These are phyloP conservation scores for Cheirogaleus major DNA, from an alignment of 2,797 vertebrate species.

Conservation along the genomic window DNA sequence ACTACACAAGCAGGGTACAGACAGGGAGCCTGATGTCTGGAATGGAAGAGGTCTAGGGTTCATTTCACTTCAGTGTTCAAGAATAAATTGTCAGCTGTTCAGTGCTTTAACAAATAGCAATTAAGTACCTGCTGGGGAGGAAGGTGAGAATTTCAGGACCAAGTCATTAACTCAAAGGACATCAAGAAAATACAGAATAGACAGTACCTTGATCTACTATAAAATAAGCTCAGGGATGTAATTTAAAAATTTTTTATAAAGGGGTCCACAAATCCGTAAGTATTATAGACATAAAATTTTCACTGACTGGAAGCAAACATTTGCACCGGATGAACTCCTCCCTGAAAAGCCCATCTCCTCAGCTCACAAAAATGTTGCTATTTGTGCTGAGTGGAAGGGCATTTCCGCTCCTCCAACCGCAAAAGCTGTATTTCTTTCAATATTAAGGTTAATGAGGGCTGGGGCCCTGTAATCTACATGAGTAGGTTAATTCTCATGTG, in stretches of 20 bases:
- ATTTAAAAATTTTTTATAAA: not conserved
- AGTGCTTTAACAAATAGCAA: not conserved
- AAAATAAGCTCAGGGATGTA: not conserved
- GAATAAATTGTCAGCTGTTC: not conserved
- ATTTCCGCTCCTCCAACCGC: constrained; percentile 5
- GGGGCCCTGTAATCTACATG: constrained; percentile 74
- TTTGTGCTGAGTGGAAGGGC: not conserved
- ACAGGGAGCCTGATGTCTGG: not conserved
- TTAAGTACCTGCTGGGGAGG: not conserved
- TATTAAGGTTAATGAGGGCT: constrained; percentile 79
- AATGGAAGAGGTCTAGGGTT: not conserved
- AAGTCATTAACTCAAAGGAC: not conserved
- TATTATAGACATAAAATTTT: not conserved
- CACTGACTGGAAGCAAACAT: not conserved
- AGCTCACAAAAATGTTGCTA: not conserved
- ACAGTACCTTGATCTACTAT: not conserved
- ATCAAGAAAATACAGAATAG: not conserved
- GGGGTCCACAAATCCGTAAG: not conserved
- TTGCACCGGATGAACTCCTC: not conserved
- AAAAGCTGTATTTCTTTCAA: constrained; percentile 72
- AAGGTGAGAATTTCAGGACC: not conserved
- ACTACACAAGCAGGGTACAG: not conserved
- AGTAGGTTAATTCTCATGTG: constrained; percentile 80
- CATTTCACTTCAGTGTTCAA: not conserved
- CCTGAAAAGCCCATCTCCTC: not conserved